These are phyloP conservation scores for Cryptoprocta ferox DNA, from an alignment of 2,797 vertebrate genomes.

Conservation along the genomic window DNA sequence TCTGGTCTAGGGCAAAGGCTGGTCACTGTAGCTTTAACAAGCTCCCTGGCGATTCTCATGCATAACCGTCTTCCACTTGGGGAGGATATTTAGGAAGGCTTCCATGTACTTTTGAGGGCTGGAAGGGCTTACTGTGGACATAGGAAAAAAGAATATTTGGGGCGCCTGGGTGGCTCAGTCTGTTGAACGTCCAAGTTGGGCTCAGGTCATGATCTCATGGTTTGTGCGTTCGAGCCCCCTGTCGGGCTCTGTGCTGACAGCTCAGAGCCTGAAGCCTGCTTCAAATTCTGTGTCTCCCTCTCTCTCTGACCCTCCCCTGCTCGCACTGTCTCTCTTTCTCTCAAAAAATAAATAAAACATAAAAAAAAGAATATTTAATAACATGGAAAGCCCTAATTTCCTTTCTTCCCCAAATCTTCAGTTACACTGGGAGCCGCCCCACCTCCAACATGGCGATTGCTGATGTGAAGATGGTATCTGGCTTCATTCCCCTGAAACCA, in stretches of 20 bases:
- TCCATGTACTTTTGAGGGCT: neutral
- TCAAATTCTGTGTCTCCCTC: too few species aligned
- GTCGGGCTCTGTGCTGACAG: too few species aligned
- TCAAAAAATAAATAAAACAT: too few species aligned
- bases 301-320: too few species aligned
- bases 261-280: too few species aligned
- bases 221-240: too few species aligned
- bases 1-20: neutral
- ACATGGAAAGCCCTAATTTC: neutral
- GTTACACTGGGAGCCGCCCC: constrained; percentile 83
- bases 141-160: neutral
- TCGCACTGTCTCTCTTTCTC: too few species aligned
- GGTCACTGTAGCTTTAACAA: neutral
- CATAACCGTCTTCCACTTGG: neutral
- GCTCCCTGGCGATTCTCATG: neutral
- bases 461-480: constrained; percentile 87
- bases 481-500: constrained; percentile 81
- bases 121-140: neutral
- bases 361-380: neutral
- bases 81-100: neutral
- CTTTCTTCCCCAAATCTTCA: constrained; percentile 59
- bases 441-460: constrained; percentile 85
- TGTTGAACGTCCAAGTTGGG: too few species aligned
- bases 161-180: too few species aligned
- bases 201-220: too few species aligned